Conservation (phyloP, 2,113 vertebrate species). For the Corythornis vintsioides region DNA sequence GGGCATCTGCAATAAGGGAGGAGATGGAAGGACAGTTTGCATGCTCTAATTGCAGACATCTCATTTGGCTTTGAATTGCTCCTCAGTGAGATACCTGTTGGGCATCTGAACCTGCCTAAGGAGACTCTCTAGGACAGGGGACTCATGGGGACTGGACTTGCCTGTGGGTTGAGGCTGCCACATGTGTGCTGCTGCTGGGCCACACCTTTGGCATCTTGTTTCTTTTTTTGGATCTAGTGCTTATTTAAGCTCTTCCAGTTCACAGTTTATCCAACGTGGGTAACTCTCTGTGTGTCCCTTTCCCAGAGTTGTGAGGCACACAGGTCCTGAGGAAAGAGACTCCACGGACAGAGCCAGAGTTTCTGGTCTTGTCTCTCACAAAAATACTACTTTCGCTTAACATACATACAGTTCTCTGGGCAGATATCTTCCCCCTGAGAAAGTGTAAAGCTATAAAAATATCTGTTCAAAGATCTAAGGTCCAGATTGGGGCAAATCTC, state of each 20-base stretch:
- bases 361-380: background rate
- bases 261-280: background rate
- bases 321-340: background rate
- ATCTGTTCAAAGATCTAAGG: background rate
- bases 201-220: background rate
- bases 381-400: background rate
- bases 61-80: background rate
- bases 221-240: background rate
- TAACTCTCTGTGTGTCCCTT: background rate
- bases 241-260: background rate
- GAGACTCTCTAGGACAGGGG: background rate
- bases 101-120: background rate
- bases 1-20: background rate
- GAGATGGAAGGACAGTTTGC: background rate
- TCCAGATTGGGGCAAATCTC: background rate
- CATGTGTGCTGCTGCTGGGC: background rate
- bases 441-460: conserved; percentile 14
- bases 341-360: background rate
- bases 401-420: background rate
- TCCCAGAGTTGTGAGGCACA: background rate
- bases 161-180: background rate
- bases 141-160: background rate
- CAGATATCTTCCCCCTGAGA: background rate
- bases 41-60: background rate
- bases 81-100: background rate